A percentile compares a stretch with the other conserved stretches of the same genome.
Evolutionary conservation across 2,797 vertebrate genomes (phyloP).

Genomic region (Lycodopsis pacificus): DNA sequence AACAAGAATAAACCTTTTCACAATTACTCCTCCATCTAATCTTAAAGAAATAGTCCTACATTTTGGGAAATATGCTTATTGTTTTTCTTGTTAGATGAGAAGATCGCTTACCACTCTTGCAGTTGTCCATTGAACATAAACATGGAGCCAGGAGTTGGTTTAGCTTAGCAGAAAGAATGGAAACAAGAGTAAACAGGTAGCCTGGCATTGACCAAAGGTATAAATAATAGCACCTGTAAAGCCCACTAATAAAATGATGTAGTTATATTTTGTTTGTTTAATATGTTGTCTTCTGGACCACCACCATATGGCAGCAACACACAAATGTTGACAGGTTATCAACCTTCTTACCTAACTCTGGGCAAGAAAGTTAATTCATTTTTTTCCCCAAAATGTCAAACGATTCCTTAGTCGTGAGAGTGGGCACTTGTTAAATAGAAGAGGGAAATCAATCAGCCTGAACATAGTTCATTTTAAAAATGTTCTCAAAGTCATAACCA

Average conservation of each 20-base stretch:
- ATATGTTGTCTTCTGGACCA: not conserved
- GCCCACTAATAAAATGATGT: not conserved
- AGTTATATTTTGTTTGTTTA: not conserved
- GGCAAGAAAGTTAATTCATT: not conserved
- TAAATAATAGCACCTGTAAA: not conserved
- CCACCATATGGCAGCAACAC: not conserved
- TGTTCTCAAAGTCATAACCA: not conserved
- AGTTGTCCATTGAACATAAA: too few relatives aligned
- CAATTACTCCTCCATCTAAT: not conserved
- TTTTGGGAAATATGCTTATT: not conserved
- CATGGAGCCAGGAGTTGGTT: not conserved
- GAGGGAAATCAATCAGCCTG: not conserved
- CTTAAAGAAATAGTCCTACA: not conserved
- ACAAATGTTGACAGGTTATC: not conserved
- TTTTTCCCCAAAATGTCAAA: not conserved
- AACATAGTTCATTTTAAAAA: not conserved
- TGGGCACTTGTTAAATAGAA: not conserved
- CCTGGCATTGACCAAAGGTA: not conserved
- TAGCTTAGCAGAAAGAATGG: not conserved
- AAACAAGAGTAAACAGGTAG: not conserved
- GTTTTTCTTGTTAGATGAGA: not conserved
- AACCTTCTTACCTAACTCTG: not conserved
- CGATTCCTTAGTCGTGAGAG: not conserved
- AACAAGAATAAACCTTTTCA: conserved; percentile 19
- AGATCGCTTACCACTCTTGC: not conserved